Evolutionary conservation across 2,797 vertebrate genomes (phyloP).

Genomic region (Apogon hyalosoma): DNA sequence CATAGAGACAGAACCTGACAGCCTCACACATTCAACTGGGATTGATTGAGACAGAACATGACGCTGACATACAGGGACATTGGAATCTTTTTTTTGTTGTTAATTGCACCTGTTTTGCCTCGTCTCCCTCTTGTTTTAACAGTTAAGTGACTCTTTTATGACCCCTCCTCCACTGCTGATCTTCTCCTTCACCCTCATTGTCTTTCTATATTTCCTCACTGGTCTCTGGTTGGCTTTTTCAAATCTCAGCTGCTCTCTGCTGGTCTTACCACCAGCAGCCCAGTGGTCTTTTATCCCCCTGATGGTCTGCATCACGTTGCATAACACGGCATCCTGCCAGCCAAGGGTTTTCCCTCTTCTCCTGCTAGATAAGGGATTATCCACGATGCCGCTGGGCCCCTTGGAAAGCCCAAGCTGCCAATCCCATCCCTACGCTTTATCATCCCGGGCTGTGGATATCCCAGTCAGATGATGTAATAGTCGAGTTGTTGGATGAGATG

Average conservation of each 20-base stretch:
- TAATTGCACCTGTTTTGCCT: too few relatives aligned
- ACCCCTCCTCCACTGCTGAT: too few relatives aligned
- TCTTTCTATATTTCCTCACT: constrained; percentile 1
- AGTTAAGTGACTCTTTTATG: too few relatives aligned
- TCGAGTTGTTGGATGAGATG: neutral
- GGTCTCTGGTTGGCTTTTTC: neutral
- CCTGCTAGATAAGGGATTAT: constrained; percentile 65
- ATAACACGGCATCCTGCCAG: constrained; percentile 37
- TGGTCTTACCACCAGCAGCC: neutral
- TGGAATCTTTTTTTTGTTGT: too few relatives aligned
- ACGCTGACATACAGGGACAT: too few relatives aligned
- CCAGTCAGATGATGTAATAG: constrained; percentile 42
- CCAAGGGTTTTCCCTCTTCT: constrained; percentile 52
- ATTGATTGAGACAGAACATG: too few relatives aligned
- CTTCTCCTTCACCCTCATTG: too few relatives aligned
- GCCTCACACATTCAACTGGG: too few relatives aligned
- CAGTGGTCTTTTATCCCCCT: constrained; percentile 24
- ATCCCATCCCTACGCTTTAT: constrained; percentile 36
- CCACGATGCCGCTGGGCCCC: constrained; percentile 31
- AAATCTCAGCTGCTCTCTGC: neutral
- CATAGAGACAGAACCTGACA: too few relatives aligned
- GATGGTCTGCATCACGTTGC: constrained; percentile 43
- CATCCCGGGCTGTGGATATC: constrained; percentile 31
- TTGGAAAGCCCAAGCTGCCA: constrained; percentile 42
- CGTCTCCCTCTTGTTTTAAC: too few relatives aligned